These are phyloP conservation scores for Cheilosia vernalis DNA, from an alignment of 2,888 invertebrate species.

Conservation along the genomic window DNA sequence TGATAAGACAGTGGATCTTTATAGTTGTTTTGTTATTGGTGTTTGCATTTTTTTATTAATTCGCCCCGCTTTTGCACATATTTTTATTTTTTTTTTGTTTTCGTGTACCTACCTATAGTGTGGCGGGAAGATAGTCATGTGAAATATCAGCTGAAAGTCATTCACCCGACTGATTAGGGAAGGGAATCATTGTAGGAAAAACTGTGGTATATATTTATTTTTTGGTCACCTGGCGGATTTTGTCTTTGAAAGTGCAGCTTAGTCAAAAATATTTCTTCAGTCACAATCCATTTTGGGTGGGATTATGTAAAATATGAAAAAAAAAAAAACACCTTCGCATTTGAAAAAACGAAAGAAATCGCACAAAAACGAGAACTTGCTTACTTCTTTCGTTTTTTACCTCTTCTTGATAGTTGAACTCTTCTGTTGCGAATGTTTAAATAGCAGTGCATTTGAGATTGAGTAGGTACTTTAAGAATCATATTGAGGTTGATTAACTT, in stretches of 20 bases:
- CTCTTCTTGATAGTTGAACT: too few species aligned
- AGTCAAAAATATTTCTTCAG: too few species aligned
- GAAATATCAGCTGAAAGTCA: constrained; percentile 17
- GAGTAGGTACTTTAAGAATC: too few species aligned
- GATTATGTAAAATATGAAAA: neutral
- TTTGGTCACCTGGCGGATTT: neutral
- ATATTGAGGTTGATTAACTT: too few species aligned
- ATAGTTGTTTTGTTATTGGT: constrained; percentile 14
- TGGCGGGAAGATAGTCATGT: constrained; percentile 22
- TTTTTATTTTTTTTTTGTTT: constrained; percentile 4
- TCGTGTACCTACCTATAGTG: neutral
- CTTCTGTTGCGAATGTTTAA: too few species aligned
- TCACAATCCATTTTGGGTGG: too few species aligned
- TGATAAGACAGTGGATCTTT: constrained; percentile 22
- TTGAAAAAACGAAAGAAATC: too few species aligned
- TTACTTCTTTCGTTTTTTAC: too few species aligned
- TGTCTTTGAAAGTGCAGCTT: too few species aligned
- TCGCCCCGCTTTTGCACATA: constrained; percentile 16
- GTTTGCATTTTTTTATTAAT: constrained; percentile 32
- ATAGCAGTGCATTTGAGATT: too few species aligned
- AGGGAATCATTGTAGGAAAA: neutral
- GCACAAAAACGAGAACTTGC: too few species aligned
- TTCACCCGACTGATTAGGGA: constrained; percentile 7
- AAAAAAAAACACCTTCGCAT: neutral
- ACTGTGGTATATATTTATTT: neutral